Evolutionary conservation across 2,797 vertebrate genomes (phyloP), one percentile per base, ranked within the genome.

Genomic region (Chaenodraco wilsoni): DNA sequence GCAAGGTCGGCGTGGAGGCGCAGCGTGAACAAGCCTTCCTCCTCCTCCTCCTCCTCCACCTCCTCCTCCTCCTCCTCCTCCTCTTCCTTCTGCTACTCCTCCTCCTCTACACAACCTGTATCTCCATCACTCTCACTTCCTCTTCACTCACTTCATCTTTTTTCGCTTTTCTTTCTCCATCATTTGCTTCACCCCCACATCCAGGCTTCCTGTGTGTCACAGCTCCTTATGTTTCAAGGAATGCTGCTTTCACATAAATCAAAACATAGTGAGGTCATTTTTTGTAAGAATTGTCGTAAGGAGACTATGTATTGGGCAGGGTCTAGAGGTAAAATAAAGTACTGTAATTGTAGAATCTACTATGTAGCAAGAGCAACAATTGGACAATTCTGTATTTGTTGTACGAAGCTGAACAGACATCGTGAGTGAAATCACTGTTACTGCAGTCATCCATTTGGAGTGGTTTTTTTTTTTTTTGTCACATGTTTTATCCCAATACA

Each of bases 1-100:
- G 83, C 55, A 52, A 88, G 88, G 88, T 88, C 78, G 80, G 64
- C 76, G 80, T 50, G 73, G 85, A 87, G 86, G 83, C 78, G 76
- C 90, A 73, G 77, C 14, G 79, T 75, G 78, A 89, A 79, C 78
- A 52, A 77, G 73, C 83, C 68, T 57, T 74, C 81, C 68, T 86
- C 77, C 21, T 21, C 21, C 21, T 21, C 21, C 21, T 21, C 21
- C 21, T 21, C 21, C 21, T 21, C 21, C 21, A 21, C 21, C 21
- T 21, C 21, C 21, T 21, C 21, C 21, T 74, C 81, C 68, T 86
- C 77, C 78, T 84, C 70, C 63, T 72, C 79, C 67, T 87, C 75
- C 78, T 87, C 73, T 61, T 84, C 21, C 72, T 88, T 82, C 69
- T 81, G 67, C 69, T 72, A 56, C 80, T 82, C 48, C 71, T 81